Evolutionary conservation across 2,888 invertebrate genomes (phyloP).

Genomic region (Atethmia centrago): DNA sequence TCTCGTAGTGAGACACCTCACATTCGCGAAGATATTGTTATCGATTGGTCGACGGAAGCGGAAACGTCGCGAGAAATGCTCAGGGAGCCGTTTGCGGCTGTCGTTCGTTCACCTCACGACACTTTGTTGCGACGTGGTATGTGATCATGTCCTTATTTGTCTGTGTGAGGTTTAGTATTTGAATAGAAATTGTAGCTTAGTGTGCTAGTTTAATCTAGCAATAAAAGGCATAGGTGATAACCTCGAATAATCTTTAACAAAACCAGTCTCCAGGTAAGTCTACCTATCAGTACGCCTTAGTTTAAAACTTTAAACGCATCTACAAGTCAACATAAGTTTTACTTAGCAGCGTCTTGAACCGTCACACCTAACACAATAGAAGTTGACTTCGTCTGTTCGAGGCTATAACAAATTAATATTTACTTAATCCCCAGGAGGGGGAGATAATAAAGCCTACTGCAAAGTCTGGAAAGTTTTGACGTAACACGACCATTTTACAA

Average conservation of each 20-base stretch:
- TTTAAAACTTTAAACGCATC: neutral
- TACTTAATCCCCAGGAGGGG: conserved; percentile 55
- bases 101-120: conserved; percentile 66
- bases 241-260: neutral
- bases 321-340: neutral
- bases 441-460: conserved; percentile 54
- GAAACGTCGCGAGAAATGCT: conserved; percentile 73
- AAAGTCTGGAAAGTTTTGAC: conserved; percentile 65
- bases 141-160: conserved; percentile 48
- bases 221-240: neutral
- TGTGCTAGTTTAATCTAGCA: neutral
- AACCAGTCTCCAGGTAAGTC: too few species aligned
- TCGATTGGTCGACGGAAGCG: conserved; percentile 77
- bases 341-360: neutral
- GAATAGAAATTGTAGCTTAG: conserved; percentile 5
- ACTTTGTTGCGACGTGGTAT: conserved; percentile 32
- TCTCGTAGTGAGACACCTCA: conserved; percentile 63
- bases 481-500: conserved; percentile 55
- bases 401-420: conserved; percentile 55
- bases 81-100: conserved; percentile 63
- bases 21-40: conserved; percentile 77
- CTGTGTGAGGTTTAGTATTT: conserved; percentile 25
- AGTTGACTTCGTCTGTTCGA: conserved; percentile 26
- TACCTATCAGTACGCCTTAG: neutral
- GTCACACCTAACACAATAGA: conserved; percentile 24